Evolutionary conservation across 2,888 invertebrate species (phyloP).

Genomic region (Lottia gigantea): DNA sequence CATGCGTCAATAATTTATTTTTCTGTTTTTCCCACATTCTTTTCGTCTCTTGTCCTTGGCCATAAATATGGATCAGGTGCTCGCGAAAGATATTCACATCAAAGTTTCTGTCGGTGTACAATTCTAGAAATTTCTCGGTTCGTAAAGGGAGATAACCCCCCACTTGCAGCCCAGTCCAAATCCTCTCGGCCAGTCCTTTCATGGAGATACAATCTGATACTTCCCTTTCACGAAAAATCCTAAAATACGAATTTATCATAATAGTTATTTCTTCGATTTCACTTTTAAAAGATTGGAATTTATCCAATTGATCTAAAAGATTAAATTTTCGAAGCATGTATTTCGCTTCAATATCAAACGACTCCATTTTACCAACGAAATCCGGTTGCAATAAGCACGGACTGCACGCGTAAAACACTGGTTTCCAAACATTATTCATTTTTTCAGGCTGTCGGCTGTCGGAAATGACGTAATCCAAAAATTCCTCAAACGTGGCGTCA

Average conservation of each 20-base stretch:
- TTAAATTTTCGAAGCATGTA: conserved; percentile 1
- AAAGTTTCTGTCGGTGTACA: neutral
- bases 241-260: neutral
- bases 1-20: neutral
- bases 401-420: neutral
- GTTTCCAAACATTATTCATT: neutral
- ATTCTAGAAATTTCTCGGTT: neutral
- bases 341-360: neutral
- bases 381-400: neutral
- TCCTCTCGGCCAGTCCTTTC: neutral
- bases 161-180: neutral
- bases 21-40: neutral
- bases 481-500: conserved; percentile 1
- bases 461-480: neutral
- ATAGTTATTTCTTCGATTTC: neutral
- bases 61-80: neutral
- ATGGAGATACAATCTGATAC: neutral
- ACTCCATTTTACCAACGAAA: neutral
- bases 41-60: neutral
- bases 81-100: neutral
- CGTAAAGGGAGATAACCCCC: neutral
- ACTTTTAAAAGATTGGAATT: neutral
- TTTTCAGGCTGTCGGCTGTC: neutral
- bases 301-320: neutral
- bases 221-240: neutral